A percentile compares a stretch with the other conserved stretches of the same genome.
phyloP scores from a whole-genome alignment of 2,888 invertebrate genomes.

The Acrobasis consociella region DNA sequence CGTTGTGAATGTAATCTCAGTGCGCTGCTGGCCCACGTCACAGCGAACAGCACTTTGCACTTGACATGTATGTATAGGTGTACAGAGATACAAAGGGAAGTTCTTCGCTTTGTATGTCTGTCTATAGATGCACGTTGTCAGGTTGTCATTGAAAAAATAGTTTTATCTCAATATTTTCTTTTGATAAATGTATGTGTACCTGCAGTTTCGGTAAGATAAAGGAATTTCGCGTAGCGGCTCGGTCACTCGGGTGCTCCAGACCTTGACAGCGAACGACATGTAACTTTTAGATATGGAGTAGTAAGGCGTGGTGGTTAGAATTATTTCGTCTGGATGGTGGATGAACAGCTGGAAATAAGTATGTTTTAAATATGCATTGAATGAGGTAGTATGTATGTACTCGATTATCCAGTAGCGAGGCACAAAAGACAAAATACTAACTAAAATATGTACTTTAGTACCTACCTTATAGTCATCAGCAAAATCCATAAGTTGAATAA shows the following conservation, averaged over 20 bases:
- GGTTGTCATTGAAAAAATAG: no score
- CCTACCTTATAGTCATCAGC: conserved; percentile 61
- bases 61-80: no score
- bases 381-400: not conserved
- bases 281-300: conserved; percentile 55
- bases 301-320: conserved; percentile 55
- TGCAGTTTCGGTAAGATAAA: conserved; percentile 64
- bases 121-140: no score
- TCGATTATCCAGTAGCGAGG: not conserved
- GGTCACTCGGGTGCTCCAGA: conserved; percentile 65
- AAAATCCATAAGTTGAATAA: conserved; percentile 61
- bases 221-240: conserved; percentile 50
- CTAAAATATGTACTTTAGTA: no score
- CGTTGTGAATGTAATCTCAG: no score
- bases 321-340: conserved; percentile 67
- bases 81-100: no score
- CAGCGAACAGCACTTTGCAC: no score
- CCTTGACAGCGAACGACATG: conserved; percentile 60
- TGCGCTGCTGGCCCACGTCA: no score
- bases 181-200: conserved; percentile 42
- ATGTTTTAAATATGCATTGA: not conserved
- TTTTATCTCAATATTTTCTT: no score
- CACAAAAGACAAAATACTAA: not conserved
- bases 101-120: no score
- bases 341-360: conserved; percentile 59